Conservation (phyloP, 2,888 invertebrate species). For the Rugalucina vietnamica region DNA sequence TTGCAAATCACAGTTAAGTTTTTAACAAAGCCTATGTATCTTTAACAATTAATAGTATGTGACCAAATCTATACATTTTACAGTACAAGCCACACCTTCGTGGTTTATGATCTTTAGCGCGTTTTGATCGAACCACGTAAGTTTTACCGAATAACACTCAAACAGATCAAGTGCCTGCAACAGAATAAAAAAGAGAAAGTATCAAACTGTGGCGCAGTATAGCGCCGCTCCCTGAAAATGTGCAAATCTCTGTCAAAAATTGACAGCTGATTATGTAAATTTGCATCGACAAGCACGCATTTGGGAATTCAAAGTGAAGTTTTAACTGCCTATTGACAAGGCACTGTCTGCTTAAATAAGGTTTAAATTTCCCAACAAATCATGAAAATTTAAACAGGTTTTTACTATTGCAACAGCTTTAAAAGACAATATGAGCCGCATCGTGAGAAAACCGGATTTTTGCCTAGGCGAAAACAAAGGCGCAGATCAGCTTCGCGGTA, state of each 20-base stretch:
- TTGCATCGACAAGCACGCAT: background rate
- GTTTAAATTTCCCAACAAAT: constrained; percentile 58
- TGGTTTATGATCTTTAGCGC: too few species aligned
- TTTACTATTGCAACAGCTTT: constrained; percentile 1
- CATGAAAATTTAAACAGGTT: constrained; percentile 2
- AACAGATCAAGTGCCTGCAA: constrained; percentile 6
- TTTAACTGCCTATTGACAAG: constrained; percentile 59
- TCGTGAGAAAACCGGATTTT: too few species aligned
- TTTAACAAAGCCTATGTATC: too few species aligned
- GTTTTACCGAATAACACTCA: background rate
- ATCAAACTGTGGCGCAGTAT: background rate
- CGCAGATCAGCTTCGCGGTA: too few species aligned
- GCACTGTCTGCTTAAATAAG: constrained; percentile 53
- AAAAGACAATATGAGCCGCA: background rate
- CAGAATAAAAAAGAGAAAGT: background rate
- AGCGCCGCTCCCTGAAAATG: constrained; percentile 1
- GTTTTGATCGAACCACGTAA: too few species aligned
- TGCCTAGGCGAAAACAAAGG: too few species aligned
- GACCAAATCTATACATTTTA: too few species aligned
- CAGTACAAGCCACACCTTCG: too few species aligned
- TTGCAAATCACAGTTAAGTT: too few species aligned
- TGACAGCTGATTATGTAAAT: constrained; percentile 1
- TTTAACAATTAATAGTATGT: too few species aligned
- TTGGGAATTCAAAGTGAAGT: constrained; percentile 5
- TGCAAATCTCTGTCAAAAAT: background rate